phyloP scores from a whole-genome alignment of 2,888 invertebrate species.

The Melanchra persicariae region DNA sequence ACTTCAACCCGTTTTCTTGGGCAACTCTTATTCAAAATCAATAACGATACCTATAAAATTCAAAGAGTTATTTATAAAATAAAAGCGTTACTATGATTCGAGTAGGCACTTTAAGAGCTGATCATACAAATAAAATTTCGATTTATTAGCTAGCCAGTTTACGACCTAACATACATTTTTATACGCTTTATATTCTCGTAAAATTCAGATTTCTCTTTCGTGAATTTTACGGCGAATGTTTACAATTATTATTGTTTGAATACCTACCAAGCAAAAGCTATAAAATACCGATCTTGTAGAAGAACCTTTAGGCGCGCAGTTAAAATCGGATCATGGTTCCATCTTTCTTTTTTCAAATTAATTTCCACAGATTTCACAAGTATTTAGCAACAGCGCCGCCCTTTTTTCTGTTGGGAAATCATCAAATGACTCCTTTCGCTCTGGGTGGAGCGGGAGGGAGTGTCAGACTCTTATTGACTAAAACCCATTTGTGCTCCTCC shows the following conservation, averaged over 20 bases:
- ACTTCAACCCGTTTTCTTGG: background rate
- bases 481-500: no score
- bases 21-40: background rate
- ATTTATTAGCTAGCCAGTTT: constrained; percentile 40
- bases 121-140: constrained; percentile 38
- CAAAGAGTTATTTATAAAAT: constrained; percentile 24
- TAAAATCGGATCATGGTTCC: background rate
- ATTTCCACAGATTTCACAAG: background rate
- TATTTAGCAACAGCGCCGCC: background rate
- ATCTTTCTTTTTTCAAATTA: background rate
- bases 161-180: constrained; percentile 38
- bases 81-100: constrained; percentile 32
- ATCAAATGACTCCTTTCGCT: no score
- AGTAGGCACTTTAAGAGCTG: constrained; percentile 27
- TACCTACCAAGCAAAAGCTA: background rate
- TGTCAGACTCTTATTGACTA: no score
- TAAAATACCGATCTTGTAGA: background rate
- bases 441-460: no score
- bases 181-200: constrained; percentile 29
- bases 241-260: constrained; percentile 32
- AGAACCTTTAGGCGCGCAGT: background rate
- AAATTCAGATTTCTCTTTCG: constrained; percentile 42
- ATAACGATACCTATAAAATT: constrained; percentile 10
- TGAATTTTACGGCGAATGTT: constrained; percentile 32
- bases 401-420: no score